Evolutionary conservation across 2,888 invertebrate species (phyloP).

Genomic region (Drosophila fulvimacula): DNA sequence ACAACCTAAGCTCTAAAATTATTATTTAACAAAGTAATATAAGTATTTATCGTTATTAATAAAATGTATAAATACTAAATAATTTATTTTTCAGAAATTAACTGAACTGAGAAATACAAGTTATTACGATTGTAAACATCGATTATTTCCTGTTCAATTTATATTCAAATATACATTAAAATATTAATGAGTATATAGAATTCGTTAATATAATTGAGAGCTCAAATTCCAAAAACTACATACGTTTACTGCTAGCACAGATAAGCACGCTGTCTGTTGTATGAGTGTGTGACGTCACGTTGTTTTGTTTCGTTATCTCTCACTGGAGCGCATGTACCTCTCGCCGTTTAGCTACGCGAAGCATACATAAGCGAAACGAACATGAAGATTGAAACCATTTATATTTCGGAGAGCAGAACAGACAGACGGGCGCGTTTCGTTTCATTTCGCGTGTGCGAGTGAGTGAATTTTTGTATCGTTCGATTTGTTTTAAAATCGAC

Average conservation of each 20-base stretch:
- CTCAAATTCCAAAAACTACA: background rate
- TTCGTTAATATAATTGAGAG: background rate
- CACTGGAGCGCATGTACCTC: conserved; percentile 18
- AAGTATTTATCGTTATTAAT: no score
- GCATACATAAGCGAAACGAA: conserved; percentile 53
- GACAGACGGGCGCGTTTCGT: conserved; percentile 58
- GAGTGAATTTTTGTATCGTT: conserved; percentile 47
- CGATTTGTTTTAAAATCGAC: conserved; percentile 81
- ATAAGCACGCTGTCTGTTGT: background rate
- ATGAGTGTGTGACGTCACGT: conserved; percentile 37
- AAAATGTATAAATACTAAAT: background rate
- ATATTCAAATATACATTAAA: background rate
- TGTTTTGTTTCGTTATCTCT: background rate
- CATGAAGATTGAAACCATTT: conserved; percentile 40
- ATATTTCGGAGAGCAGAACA: conserved; percentile 51
- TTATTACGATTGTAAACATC: background rate
- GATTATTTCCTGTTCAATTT: background rate
- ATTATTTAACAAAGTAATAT: background rate
- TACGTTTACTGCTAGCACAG: background rate
- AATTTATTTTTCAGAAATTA: background rate
- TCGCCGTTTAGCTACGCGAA: conserved; percentile 3
- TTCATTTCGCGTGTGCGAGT: conserved; percentile 49
- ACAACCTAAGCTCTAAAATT: no score
- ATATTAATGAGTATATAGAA: background rate
- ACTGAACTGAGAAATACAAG: no score